phyloP scores from a whole-genome alignment of 2,888 invertebrate genomes.

The Strigamia maritima region DNA sequence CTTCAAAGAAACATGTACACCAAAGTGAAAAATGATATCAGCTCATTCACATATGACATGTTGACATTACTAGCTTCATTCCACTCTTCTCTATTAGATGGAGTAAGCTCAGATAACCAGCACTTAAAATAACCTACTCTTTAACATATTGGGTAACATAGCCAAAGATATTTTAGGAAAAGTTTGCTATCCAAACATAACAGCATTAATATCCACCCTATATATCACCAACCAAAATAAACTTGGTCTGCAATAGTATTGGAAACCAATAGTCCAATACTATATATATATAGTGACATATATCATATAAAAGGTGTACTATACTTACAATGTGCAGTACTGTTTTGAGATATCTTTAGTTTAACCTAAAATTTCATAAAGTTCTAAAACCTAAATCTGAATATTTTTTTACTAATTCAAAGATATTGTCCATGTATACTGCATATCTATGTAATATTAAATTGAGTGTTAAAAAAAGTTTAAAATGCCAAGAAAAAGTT shows the following conservation, averaged over 20 bases:
- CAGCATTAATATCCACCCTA: not conserved
- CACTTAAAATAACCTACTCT: not conserved
- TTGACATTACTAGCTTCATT: not conserved
- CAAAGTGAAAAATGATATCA: conserved; percentile 25
- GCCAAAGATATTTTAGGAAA: not conserved
- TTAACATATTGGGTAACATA: not conserved
- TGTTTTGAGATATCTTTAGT: no score
- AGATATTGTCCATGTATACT: no score
- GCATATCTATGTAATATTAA: not conserved
- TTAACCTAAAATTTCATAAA: no score
- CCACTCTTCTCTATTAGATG: not conserved
- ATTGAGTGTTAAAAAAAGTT: not conserved
- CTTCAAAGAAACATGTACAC: conserved; percentile 3
- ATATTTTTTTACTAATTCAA: no score
- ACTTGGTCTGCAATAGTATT: not conserved
- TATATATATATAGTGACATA: not conserved
- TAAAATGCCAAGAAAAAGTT: not conserved
- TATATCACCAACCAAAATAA: not conserved
- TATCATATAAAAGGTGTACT: not conserved
- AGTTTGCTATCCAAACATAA: not conserved
- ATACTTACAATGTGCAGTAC: no score
- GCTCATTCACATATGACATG: conserved; percentile 13
- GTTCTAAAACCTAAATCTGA: no score
- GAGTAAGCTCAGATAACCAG: not conserved
- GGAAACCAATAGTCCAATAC: not conserved